Evolutionary conservation across 1,140 invertebrate genomes (phyloP).

Genomic region (Drosophila grimshawi): DNA sequence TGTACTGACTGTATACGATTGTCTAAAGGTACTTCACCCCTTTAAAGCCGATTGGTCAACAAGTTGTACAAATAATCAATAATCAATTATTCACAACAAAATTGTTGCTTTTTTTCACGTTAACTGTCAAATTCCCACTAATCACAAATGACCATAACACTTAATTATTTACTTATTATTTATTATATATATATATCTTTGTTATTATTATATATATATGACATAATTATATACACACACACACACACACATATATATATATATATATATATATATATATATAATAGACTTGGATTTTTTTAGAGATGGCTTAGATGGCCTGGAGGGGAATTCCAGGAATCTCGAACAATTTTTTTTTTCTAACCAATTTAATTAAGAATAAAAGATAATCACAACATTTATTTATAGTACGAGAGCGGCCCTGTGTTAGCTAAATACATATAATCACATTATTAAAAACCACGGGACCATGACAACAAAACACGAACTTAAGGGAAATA

Average conservation of each 20-base stretch:
- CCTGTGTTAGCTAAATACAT: background rate
- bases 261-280: background rate
- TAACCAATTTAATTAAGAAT: background rate
- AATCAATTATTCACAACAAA: background rate
- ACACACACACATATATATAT: too few species aligned
- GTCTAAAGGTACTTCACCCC: background rate
- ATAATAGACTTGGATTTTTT: too few species aligned
- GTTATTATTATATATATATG: too few species aligned
- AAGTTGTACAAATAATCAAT: constrained; percentile 1
- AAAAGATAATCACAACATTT: background rate
- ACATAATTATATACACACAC: background rate
- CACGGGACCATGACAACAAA: background rate
- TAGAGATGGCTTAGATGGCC: too few species aligned
- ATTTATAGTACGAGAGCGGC: background rate
- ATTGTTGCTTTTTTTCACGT: too few species aligned
- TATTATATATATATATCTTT: background rate
- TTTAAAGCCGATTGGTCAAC: background rate
- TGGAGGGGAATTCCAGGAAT: background rate
- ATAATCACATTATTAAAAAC: background rate
- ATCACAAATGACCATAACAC: too few species aligned
- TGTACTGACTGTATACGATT: background rate
- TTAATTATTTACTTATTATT: background rate
- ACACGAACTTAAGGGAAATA: background rate
- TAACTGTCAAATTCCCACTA: too few species aligned
- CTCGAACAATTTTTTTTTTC: background rate